Evolutionary conservation across 2,113 vertebrate species (phyloP), one percentile per base, ranked within the genome.

Genomic region (Physeter macrocephalus): DNA sequence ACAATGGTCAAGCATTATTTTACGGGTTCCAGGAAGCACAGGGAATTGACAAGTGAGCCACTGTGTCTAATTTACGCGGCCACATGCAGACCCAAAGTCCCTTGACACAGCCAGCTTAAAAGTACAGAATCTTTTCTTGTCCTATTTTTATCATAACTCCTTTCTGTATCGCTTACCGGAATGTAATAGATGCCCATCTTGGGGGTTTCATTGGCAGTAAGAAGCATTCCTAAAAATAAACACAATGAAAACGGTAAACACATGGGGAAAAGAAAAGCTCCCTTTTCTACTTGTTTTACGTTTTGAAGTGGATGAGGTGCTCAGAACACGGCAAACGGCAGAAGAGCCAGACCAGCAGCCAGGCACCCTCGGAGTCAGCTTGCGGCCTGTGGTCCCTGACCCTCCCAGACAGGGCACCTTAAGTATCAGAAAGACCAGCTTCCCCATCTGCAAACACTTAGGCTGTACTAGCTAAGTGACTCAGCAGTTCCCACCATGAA

Each of bases 131-230:
- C 71, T 77, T 20, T 49, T 59, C 87, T 66, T 14, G 27, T 13
- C n/a, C 69, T 54, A 6, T 29, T 64, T 64, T 64, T 36, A 84
- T 3, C 1, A 1, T 11, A 29, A 29, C 11, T 36, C 14, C 2
- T 92, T 49, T 54, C 61, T 90, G 36, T 23, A 34, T 49, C 75
- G 99, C 99, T 99, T 98, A 99, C 99, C 34, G 99, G 99, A 91
- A 99, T 99, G 95, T 99, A 99, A 98, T 99, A 99, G 49, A 99
- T 99, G 98, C 99, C 99, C 99, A 99, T 99, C 99, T 99, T 99
- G 77, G 99, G 99, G 59, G 99, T 99, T 98, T 99, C 99, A n/a
- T 99, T 99, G 97, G 99, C 99, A 41, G 99, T 99, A 95, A 99
- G 99, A 8, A 99, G 98, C 99, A 99, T 99, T 98, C 99, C 99